Evolutionary conservation across 2,797 vertebrate genomes (phyloP), one percentile per base, ranked within the genome.

Genomic region (Hippocampus kuda): DNA sequence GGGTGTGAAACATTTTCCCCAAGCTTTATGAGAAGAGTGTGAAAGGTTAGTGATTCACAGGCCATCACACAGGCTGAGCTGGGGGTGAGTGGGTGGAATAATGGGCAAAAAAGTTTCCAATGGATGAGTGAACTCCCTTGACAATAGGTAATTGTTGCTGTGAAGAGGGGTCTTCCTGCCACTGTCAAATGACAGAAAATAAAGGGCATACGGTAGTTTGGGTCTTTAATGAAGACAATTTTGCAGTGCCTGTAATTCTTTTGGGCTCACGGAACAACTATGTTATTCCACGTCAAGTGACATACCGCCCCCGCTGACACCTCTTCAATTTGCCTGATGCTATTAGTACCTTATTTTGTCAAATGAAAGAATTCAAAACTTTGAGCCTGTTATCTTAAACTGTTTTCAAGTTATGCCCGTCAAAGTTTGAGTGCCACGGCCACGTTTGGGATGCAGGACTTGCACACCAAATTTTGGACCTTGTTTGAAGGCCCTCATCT

Each of bases 41-140:
- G 76, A 80, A 75, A 78, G 76, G 75, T 75, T 70, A 68, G n/a
- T 74, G 70, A 77, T 54, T 78, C 65, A 34, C 51, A 34, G 61
- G 72, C 70, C 65, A 41, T 76, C 72, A 84, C 70, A 77, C 18
- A 56, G 64, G 71, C 63, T 78, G 70, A 83, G 72, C 69, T 54
- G 60, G 51, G 65, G 80, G 79, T 73, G 68, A 30, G 67, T 77
- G 73, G 81, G 80, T 78, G 76, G 79, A 73, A 75, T 57, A 63
- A 68, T 49, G 2, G 15, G 16, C 24, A 34, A 71, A 67, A 66
- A 60, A 20, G 73, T 79, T 73, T 79, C 81, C 67, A 71, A 83
- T 78, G 83, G 77, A 85, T 80, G 81, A 86, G 76, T 77, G 77
- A 84, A 83, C 84, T 68, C 69, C 26, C 72, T 76, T 71, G 70